A percentile compares a stretch with the other conserved stretches of the same genome.
Evolutionary conservation across 2,888 invertebrate species (phyloP).

Genomic region (Leucophenga montana): DNA sequence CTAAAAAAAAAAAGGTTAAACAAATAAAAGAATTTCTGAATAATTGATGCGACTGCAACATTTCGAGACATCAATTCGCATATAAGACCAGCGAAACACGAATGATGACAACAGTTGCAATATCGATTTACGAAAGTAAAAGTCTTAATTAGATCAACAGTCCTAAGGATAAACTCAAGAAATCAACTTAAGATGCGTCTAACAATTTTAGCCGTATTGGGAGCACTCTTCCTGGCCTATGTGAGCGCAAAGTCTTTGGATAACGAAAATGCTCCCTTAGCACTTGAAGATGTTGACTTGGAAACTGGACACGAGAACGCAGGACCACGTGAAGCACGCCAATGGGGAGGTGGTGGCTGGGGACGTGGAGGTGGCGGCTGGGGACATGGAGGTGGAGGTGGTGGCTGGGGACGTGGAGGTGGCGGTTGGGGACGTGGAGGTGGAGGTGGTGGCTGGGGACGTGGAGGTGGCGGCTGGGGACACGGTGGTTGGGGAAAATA

Average conservation of each 20-base stretch:
- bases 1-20: background rate
- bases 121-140: background rate
- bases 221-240: conserved; percentile 41
- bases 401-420: conserved; percentile 33
- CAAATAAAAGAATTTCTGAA: background rate
- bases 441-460: conserved; percentile 25
- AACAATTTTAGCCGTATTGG: conserved; percentile 39
- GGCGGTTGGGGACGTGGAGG: conserved; percentile 24
- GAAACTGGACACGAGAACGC: conserved; percentile 53
- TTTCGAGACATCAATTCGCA: conserved; percentile 21
- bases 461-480: conserved; percentile 33
- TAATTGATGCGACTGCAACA: background rate
- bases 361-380: conserved; percentile 34
- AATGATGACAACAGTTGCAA: conserved; percentile 40
- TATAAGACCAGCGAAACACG: conserved; percentile 41
- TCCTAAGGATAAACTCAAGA: background rate
- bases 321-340: conserved; percentile 45
- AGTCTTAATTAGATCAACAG: background rate
- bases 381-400: conserved; percentile 19
- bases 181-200: conserved; percentile 45
- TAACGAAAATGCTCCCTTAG: conserved; percentile 14
- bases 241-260: conserved; percentile 34
- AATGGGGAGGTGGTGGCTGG: conserved; percentile 38
- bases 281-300: conserved; percentile 46
- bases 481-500: conserved; percentile 32